phyloP scores from a whole-genome alignment of 2,797 vertebrate species.

The Caiman crocodilus region DNA sequence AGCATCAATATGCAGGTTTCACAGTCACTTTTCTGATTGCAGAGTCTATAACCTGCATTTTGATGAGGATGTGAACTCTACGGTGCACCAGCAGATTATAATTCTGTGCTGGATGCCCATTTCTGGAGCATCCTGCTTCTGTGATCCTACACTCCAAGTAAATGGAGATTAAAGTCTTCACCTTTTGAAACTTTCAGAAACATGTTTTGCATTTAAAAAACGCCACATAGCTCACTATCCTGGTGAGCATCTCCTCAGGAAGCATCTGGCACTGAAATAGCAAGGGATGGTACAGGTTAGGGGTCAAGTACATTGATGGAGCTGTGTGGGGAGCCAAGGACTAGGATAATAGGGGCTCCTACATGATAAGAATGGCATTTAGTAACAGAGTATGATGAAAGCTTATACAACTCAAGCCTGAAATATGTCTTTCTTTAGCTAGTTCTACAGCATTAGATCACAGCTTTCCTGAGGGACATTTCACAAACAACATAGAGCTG shows the following conservation, averaged over 20 bases:
- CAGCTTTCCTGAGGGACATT: background rate
- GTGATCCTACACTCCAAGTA: constrained; percentile 14
- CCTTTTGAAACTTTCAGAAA: constrained; percentile 5
- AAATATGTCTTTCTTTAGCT: background rate
- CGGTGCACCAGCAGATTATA: background rate
- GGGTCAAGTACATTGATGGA: background rate
- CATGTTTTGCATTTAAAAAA: constrained; percentile 4
- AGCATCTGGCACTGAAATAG: background rate
- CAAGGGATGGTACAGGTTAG: background rate
- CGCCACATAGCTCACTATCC: background rate
- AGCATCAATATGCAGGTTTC: background rate
- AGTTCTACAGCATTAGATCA: background rate
- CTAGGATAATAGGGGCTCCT: background rate
- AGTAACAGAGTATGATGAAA: background rate
- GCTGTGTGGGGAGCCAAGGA: background rate
- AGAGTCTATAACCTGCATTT: background rate
- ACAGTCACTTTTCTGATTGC: background rate
- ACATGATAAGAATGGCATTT: background rate
- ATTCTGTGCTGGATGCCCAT: constrained; percentile 5
- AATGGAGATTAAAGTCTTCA: background rate
- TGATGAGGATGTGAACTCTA: background rate
- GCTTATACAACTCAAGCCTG: background rate
- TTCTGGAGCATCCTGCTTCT: constrained; percentile 15
- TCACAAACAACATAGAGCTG: background rate
- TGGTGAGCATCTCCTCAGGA: background rate